phyloP scores from a whole-genome alignment of 2,888 invertebrate genomes.

The Apamea sordens region DNA sequence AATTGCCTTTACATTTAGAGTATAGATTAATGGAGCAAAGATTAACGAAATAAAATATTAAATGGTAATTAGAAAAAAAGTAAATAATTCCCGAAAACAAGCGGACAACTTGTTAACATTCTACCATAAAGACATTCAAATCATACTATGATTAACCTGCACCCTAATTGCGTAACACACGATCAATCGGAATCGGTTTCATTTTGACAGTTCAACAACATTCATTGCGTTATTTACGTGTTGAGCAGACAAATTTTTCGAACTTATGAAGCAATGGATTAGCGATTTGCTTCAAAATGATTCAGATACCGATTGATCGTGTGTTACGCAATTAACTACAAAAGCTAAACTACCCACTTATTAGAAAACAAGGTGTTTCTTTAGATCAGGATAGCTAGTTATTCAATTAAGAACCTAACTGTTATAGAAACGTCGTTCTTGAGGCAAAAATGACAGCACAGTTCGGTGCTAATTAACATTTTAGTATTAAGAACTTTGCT shows the following conservation, averaged over 20 bases:
- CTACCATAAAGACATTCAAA: conserved; percentile 22
- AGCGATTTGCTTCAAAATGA: too few species aligned
- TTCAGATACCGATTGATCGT: too few species aligned
- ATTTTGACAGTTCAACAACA: too few species aligned
- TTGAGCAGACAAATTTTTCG: too few species aligned
- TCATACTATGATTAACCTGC: conserved; percentile 12
- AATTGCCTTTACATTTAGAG: neutral
- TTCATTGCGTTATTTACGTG: too few species aligned
- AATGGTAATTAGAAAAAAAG: neutral
- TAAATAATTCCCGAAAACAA: conserved; percentile 1
- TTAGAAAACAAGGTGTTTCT: neutral
- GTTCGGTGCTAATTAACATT: neutral
- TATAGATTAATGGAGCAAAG: neutral
- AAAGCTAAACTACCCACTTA: neutral
- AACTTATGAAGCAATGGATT: too few species aligned
- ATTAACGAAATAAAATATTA: neutral
- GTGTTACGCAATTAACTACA: too few species aligned
- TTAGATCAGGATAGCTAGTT: too few species aligned
- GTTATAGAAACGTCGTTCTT: neutral
- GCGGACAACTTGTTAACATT: neutral
- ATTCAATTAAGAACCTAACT: neutral
- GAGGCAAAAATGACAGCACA: neutral
- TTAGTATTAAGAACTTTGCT: neutral
- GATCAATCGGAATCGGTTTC: too few species aligned
- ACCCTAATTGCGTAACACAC: too few species aligned